Conservation (phyloP, 2,113 vertebrate species). For the Mesocricetus auratus region DNA sequence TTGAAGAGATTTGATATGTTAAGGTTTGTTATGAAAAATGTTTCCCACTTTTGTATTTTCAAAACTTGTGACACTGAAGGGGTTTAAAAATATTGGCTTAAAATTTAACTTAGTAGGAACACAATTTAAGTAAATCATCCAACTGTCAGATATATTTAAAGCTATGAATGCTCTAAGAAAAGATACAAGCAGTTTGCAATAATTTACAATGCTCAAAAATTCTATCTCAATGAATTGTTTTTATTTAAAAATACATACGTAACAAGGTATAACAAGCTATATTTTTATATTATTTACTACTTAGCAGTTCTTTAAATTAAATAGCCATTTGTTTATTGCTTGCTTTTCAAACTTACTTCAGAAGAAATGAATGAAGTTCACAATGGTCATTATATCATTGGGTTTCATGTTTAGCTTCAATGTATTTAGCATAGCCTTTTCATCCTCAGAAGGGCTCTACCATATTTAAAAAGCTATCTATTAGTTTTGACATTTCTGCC, state of each 20-base stretch:
- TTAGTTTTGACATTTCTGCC: constrained; percentile 77
- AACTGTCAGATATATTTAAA: neutral
- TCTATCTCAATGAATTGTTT: constrained; percentile 56
- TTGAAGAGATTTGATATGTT: constrained; percentile 53
- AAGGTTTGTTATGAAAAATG: neutral
- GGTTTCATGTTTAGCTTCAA: constrained; percentile 78
- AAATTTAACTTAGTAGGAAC: constrained; percentile 42
- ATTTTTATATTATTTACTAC: constrained; percentile 61
- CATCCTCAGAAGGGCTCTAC: constrained; percentile 29
- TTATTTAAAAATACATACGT: constrained; percentile 31
- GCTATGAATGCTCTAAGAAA: constrained; percentile 24
- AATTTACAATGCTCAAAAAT: neutral
- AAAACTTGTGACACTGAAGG: constrained; percentile 13
- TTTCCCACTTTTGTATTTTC: neutral
- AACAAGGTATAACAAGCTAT: constrained; percentile 1
- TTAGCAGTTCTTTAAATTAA: constrained; percentile 47
- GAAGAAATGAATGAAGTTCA: constrained; percentile 76
- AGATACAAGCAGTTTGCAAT: constrained; percentile 26
- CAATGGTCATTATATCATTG: constrained; percentile 76
- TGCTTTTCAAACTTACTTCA: constrained; percentile 10
- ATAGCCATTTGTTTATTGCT: constrained; percentile 12
- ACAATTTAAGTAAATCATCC: constrained; percentile 25
- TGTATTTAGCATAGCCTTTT: constrained; percentile 68
- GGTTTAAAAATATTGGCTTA: constrained; percentile 25
- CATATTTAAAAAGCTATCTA: constrained; percentile 60